Conservation (phyloP, 2,888 invertebrate genomes). For the Lithophane ornitopus region DNA sequence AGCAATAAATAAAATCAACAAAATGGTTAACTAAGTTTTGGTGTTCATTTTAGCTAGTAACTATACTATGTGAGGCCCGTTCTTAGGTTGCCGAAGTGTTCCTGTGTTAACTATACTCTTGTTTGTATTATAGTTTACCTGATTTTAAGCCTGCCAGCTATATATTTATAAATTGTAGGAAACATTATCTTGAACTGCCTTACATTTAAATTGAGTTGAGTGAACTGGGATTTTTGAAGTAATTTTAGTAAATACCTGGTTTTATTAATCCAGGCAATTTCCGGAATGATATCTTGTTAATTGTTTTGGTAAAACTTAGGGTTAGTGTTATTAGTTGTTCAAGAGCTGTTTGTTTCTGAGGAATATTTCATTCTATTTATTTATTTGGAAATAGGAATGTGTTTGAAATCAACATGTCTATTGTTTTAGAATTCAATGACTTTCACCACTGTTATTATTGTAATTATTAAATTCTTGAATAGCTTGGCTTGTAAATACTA, state of each 20-base stretch:
- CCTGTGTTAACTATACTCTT: not conserved
- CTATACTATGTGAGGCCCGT: not conserved
- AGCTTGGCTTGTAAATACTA: conserved; percentile 2
- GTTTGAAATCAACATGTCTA: conserved; percentile 7
- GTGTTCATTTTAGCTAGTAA: not conserved
- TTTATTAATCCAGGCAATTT: not conserved
- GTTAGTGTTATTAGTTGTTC: not conserved
- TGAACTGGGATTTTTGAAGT: not conserved
- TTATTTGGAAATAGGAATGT: conserved; percentile 1
- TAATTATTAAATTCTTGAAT: not conserved
- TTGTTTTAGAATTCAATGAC: conserved; percentile 29
- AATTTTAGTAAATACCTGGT: no score
- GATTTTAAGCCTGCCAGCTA: not conserved
- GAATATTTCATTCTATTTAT: not conserved
- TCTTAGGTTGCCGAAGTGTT: no score
- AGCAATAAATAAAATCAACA: conserved; percentile 16
- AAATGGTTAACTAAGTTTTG: not conserved
- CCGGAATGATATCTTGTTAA: not conserved
- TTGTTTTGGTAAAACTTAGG: not conserved
- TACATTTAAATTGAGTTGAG: not conserved
- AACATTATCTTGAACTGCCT: not conserved
- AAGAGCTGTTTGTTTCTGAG: not conserved
- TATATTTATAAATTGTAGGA: not conserved
- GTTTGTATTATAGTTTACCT: not conserved
- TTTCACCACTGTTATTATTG: not conserved